Base-by-base conservation (phyloP, 2,888 invertebrate genomes). In the Elmis aenea region DNA sequence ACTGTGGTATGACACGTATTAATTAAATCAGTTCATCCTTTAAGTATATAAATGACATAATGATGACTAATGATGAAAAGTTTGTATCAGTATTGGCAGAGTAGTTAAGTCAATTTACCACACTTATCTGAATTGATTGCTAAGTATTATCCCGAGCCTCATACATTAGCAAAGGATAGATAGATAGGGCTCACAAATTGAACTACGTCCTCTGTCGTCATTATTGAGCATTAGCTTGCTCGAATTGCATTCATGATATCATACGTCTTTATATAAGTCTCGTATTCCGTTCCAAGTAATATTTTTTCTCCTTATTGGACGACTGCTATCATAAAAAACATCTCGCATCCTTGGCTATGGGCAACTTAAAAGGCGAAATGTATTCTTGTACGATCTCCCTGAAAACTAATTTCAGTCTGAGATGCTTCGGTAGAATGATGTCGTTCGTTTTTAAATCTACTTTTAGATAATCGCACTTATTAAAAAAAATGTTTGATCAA, bases 231-330 rank as follows among this genome's bases (percentile, higher is more conserved):
- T 35, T 35, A 35, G 35, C 28, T 28, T 28, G 27, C 25, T 28
- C 35, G 28, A 28, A 35, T 35, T 35, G 35, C 35, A 13, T 28
- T 33, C 24, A 35, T 35, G 28, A 35, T 35, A 23, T 28, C 35
- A 28, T 35, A 35, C 35, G 28, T 35, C 35, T 35, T 35, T 35
- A 35, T 35, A 35, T 24, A 35, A 23, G 35, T 35, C 35, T 35
- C 28, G 16, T 35, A 28, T 28, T 35, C 28, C 28, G 29, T 28
- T 35, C 28, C 29, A 15, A 22, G 24, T 28, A 35, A 35, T 35
- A 35, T 28, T 35, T 35, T 25, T 35, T 15, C 28, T 35, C 28
- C 28, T 35, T 28, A 35, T 35, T 35, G 35, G 35, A 35, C 28
- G 22, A 28, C 22, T 27, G 16, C 16, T n/a, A n/a, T n/a, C n/a